These are phyloP conservation scores for Diceros bicornis DNA, from an alignment of 2,797 vertebrate genomes.

Conservation along the genomic window DNA sequence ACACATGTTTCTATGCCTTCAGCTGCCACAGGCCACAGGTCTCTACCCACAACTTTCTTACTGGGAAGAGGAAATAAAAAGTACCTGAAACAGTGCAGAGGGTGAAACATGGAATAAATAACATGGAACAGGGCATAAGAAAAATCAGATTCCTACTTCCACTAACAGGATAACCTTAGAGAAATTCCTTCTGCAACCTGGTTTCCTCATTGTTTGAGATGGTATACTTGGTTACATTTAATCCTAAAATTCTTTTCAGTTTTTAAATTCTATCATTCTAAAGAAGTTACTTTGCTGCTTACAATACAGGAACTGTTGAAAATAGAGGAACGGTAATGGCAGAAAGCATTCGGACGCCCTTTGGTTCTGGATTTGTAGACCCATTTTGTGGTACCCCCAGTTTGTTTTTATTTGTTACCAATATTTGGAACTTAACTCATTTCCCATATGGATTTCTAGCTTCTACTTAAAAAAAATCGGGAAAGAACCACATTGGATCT, in stretches of 20 bases:
- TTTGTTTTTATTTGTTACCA: background rate
- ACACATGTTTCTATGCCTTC: background rate
- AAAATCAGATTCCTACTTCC: background rate
- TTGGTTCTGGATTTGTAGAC: background rate
- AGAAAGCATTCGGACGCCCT: background rate
- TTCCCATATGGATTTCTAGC: background rate
- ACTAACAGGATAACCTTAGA: background rate
- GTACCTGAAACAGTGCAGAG: background rate
- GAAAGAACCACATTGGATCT: background rate
- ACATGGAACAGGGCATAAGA: background rate
- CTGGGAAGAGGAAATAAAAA: background rate
- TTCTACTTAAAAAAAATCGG: background rate
- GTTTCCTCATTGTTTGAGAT: background rate
- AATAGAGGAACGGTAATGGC: background rate
- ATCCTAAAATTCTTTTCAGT: background rate
- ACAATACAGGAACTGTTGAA: background rate
- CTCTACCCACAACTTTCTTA: background rate
- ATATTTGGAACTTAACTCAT: background rate
- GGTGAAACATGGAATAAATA: accelerated
- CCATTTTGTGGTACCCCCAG: background rate
- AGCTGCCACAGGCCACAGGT: background rate
- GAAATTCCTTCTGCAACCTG: background rate
- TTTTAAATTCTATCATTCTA: background rate
- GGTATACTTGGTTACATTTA: background rate
- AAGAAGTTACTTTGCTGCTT: background rate